These are phyloP conservation scores for Pyrocephalus nanus DNA, from an alignment of 2,797 vertebrate species.

Conservation along the genomic window DNA sequence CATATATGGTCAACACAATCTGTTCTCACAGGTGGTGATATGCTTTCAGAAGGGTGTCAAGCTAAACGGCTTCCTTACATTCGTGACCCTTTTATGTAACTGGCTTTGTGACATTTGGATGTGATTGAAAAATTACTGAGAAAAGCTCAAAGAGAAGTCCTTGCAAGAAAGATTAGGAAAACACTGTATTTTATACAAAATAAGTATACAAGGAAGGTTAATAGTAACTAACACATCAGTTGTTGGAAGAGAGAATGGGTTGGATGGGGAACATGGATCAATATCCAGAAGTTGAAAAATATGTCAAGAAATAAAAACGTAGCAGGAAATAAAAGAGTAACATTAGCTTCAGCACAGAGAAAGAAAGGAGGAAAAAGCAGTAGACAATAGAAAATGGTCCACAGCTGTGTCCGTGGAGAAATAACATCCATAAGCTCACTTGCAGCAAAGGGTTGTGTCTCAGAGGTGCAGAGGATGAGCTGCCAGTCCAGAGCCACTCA, in stretches of 20 bases:
- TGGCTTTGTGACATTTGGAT: not conserved
- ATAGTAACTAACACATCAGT: not conserved
- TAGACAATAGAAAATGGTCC: not conserved
- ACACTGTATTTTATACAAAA: not conserved
- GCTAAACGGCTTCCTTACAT: not conserved
- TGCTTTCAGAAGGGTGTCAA: not conserved
- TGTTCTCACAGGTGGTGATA: conserved; percentile 10
- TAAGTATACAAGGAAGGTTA: not conserved
- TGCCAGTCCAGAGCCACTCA: not conserved
- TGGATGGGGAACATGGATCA: not conserved
- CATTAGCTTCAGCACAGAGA: not conserved
- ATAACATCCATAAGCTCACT: not conserved
- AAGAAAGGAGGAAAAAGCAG: not conserved
- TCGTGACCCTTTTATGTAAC: not conserved
- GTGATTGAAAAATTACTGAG: not conserved
- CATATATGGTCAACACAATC: not conserved
- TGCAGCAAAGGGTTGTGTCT: rapidly evolving
- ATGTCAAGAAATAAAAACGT: not conserved
- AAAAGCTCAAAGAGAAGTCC: not conserved
- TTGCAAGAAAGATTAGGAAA: not conserved
- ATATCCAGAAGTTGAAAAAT: not conserved
- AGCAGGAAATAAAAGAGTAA: not conserved
- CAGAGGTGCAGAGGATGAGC: not conserved
- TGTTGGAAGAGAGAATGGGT: not conserved
- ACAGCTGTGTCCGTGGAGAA: not conserved